These are phyloP conservation scores for Microcebus tavaratra DNA, from an alignment of 2,113 vertebrate species.

Conservation along the genomic window DNA sequence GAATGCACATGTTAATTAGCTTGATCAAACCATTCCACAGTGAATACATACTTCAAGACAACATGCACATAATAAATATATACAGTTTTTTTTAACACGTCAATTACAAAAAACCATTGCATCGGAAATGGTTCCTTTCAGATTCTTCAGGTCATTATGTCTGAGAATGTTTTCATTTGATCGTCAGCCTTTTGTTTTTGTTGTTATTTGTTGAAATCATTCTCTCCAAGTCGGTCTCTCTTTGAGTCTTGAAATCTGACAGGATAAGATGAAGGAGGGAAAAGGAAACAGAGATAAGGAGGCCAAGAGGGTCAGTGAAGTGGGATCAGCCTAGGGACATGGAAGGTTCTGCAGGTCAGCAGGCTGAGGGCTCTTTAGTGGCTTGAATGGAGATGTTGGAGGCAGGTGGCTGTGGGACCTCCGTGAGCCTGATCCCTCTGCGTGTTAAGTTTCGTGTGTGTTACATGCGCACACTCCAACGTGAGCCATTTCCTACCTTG, in stretches of 20 bases:
- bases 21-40: background rate
- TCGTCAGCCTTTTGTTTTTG: background rate
- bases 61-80: background rate
- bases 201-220: background rate
- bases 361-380: background rate
- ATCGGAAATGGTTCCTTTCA: background rate
- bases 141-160: background rate
- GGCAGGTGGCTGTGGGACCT: background rate
- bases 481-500: background rate
- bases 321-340: background rate
- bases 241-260: background rate
- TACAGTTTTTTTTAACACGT: background rate
- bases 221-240: background rate
- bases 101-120: background rate
- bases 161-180: background rate
- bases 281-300: background rate
- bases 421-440: background rate
- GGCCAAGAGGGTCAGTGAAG: background rate
- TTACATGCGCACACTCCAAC: accelerated
- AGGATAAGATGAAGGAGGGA: background rate
- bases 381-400: background rate
- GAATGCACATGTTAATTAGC: background rate
- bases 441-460: background rate
- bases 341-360: background rate
- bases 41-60: background rate